These are phyloP conservation scores for Malthinus flaveolus DNA, from an alignment of 2,888 invertebrate species.

Conservation along the genomic window DNA sequence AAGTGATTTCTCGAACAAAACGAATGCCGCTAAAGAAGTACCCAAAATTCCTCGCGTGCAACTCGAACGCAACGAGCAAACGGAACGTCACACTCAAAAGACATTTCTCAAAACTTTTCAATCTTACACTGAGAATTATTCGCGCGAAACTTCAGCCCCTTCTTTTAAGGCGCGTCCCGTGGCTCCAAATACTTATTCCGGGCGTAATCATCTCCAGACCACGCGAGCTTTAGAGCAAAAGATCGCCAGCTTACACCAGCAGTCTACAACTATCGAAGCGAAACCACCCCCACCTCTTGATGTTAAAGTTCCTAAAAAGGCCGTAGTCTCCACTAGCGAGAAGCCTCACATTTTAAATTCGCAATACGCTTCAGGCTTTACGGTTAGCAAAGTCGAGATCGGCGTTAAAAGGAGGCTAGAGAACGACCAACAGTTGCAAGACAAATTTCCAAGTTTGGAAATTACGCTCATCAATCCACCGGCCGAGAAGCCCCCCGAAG, in stretches of 20 bases:
- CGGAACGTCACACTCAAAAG: constrained; percentile 44
- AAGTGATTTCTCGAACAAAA: constrained; percentile 35
- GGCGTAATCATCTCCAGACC: constrained; percentile 10
- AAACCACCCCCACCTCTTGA: constrained; percentile 32
- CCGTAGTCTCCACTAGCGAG: constrained; percentile 23
- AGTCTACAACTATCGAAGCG: constrained; percentile 45
- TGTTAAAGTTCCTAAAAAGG: constrained; percentile 27
- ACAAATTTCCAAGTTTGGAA: constrained; percentile 51
- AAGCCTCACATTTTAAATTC: constrained; percentile 26
- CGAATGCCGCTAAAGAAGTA: constrained; percentile 27
- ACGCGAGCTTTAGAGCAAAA: constrained; percentile 37
- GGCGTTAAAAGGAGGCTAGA: constrained; percentile 49
- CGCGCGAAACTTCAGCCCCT: constrained; percentile 19
- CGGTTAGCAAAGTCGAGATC: constrained; percentile 53
- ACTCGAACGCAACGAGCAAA: constrained; percentile 40
- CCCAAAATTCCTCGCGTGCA: constrained; percentile 39
- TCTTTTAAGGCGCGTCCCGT: constrained; percentile 10
- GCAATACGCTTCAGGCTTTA: constrained; percentile 47
- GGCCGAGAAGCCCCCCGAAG: constrained; percentile 11
- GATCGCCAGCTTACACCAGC: constrained; percentile 47
- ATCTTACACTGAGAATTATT: constrained; percentile 41
- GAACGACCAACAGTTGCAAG: constrained; percentile 33
- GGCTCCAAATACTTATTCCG: constrained; percentile 23
- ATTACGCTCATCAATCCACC: constrained; percentile 50
- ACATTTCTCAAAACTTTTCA: constrained; percentile 49